These are phyloP conservation scores for Hanleya hanleyi DNA, from an alignment of 2,888 invertebrate species.

Conservation along the genomic window DNA sequence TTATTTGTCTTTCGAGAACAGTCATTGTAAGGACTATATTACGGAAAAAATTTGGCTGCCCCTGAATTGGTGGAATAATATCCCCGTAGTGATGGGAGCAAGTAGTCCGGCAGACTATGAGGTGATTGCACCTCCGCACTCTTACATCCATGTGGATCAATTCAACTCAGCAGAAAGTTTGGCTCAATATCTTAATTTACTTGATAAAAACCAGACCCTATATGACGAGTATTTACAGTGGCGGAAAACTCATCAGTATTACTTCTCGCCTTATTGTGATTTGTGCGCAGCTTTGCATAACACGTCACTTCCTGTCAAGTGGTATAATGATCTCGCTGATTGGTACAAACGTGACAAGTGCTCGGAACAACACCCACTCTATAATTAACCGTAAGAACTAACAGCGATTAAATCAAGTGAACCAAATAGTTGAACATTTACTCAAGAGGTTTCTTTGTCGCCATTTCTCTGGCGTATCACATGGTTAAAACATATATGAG, in stretches of 20 bases:
- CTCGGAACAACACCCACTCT: not conserved
- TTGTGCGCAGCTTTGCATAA: not conserved
- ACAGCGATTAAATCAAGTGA: too few relatives aligned
- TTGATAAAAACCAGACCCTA: not conserved
- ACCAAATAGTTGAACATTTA: too few relatives aligned
- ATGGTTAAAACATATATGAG: too few relatives aligned
- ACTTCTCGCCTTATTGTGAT: not conserved
- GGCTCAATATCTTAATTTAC: not conserved
- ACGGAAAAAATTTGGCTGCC: slow-evolving; percentile 5
- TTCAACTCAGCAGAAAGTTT: slow-evolving; percentile 1
- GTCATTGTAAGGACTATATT: slow-evolving; percentile 2
- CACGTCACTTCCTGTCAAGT: not conserved
- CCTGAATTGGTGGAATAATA: not conserved
- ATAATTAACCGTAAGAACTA: too few relatives aligned
- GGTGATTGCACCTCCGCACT: not conserved
- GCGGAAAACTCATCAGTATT: not conserved
- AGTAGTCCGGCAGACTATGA: not conserved
- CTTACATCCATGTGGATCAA: not conserved
- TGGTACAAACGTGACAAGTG: not conserved
- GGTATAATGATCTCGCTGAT: not conserved
- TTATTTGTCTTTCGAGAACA: not conserved
- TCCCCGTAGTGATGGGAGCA: not conserved
- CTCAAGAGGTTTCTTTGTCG: too few relatives aligned
- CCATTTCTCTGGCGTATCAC: too few relatives aligned
- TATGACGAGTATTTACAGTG: not conserved